Conservation (phyloP, 2,113 vertebrate genomes). For the Collichthys lucidus region DNA sequence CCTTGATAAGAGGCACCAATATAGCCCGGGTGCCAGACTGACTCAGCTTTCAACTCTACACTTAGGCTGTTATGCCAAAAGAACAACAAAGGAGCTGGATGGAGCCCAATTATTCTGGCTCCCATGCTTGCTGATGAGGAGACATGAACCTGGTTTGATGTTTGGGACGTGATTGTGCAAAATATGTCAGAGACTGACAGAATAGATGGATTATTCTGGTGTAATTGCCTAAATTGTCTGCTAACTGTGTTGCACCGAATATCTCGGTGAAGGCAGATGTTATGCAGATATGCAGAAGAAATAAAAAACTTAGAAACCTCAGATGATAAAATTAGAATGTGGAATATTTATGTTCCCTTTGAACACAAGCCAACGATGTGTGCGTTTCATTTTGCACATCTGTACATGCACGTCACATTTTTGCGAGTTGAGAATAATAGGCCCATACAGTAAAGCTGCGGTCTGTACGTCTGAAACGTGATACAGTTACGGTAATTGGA, state of each 20-base stretch:
- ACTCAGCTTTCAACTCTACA: conserved; percentile 61
- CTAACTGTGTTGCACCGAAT: conserved; percentile 29
- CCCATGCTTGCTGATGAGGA: conserved; percentile 25
- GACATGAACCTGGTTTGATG: conserved; percentile 53
- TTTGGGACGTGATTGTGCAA: conserved; percentile 47
- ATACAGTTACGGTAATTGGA: conserved; percentile 33
- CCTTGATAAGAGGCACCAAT: conserved; percentile 57
- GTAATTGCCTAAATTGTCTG: conserved; percentile 51
- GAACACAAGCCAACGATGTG: conserved; percentile 35
- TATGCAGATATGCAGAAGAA: conserved; percentile 39
- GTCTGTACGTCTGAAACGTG: conserved; percentile 23
- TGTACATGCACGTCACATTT: conserved; percentile 17
- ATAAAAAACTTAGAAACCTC: conserved; percentile 35
- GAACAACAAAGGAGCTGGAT: conserved; percentile 57
- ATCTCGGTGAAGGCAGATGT: conserved; percentile 49
- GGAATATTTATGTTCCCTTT: conserved; percentile 57
- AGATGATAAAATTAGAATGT: conserved; percentile 54
- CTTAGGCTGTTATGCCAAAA: conserved; percentile 53
- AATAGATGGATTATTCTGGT: conserved; percentile 54
- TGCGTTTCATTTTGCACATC: conserved; percentile 52
- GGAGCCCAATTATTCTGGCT: conserved; percentile 39
- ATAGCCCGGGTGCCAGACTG: conserved; percentile 53
- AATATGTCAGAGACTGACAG: conserved; percentile 35
- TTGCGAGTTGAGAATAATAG: conserved; percentile 21
- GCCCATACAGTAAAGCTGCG: conserved; percentile 7